Base-by-base conservation (phyloP, 2,797 vertebrate species). In the Urosaurus nigricauda region DNA sequence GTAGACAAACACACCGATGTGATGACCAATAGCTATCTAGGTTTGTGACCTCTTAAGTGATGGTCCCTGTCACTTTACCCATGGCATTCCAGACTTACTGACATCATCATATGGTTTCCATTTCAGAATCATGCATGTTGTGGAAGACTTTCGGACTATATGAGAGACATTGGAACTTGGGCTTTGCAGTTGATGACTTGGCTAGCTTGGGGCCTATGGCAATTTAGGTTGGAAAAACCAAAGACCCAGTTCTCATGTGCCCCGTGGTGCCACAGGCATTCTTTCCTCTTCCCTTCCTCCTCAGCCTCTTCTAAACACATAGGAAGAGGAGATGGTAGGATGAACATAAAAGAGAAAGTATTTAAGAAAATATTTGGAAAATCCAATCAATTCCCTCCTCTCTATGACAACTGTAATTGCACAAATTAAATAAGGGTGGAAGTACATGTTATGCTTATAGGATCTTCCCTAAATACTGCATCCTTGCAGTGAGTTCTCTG, bases 21-120 rank as follows among this genome's bases (percentile, higher is more conserved):
- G 94, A 96, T 96, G 94, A 96, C 94, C 92, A 98, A 98, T 98
- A 98, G 98, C 97, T 98, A 98, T 96, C 97, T 99, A 97, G 98
- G 98, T 99, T 96, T 97, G 98, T 98, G 96, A 96, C 95, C 94
- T 95, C 83, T 70, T 84, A 94, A 83, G 93, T 92, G 95, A 95
- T 94, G 95, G 85, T 84, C 95, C 92, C 91, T 92, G 90, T 95
- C 93, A 90, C 94, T 91, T 94, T 70, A 89, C 90, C 68, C 75
- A 79, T 87, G 88, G 88, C 75, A 86, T 90, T 93, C 87, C 93
- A 93, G 88, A 90, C 75, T 94, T 73, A 12, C 43, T 94, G 92
- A 92, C 93, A 92, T 90, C 78, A 43, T 71, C 56, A 79, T 73
- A 93, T 89, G 94, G 94, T 96, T 90, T 94, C 93, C 92, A 84